phyloP scores from a whole-genome alignment of 2,797 vertebrate genomes.

The Tapera naevia region DNA sequence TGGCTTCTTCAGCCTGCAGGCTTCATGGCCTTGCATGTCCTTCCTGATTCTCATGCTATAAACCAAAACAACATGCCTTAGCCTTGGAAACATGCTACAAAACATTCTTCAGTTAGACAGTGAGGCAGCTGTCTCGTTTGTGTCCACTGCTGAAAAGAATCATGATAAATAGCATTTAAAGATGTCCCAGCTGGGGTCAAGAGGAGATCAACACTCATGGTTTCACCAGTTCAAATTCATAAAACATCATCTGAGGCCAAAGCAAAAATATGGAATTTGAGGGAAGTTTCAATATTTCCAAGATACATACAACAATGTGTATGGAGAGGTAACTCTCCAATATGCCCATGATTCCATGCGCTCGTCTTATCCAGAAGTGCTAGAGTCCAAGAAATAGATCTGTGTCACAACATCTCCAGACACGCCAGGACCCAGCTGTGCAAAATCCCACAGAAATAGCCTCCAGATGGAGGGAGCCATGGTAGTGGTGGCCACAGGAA shows the following conservation, averaged over 20 bases:
- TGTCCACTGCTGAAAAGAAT: not conserved
- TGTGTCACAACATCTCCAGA: not conserved
- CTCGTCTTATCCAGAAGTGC: not conserved
- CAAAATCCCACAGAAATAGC: not conserved
- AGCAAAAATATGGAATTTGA: not conserved
- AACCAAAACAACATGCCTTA: constrained; percentile 19
- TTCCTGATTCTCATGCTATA: constrained; percentile 35
- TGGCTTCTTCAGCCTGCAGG: constrained; percentile 2
- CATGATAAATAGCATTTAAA: not conserved
- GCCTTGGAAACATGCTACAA: constrained; percentile 9
- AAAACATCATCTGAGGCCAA: not conserved
- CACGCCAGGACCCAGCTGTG: not conserved
- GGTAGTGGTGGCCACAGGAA: not conserved
- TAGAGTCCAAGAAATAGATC: not conserved
- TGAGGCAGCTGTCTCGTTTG: not conserved
- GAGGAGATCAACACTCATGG: not conserved
- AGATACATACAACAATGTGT: not conserved
- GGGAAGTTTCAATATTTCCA: not conserved
- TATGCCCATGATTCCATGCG: too few species aligned
- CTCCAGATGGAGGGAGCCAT: not conserved
- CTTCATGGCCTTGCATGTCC: not conserved
- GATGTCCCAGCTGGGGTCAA: not conserved
- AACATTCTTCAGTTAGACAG: not conserved
- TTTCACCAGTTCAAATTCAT: not conserved
- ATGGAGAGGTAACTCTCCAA: not conserved